phyloP scores from a whole-genome alignment of 1,140 invertebrate genomes.

The Muscidifurax raptorellus region DNA sequence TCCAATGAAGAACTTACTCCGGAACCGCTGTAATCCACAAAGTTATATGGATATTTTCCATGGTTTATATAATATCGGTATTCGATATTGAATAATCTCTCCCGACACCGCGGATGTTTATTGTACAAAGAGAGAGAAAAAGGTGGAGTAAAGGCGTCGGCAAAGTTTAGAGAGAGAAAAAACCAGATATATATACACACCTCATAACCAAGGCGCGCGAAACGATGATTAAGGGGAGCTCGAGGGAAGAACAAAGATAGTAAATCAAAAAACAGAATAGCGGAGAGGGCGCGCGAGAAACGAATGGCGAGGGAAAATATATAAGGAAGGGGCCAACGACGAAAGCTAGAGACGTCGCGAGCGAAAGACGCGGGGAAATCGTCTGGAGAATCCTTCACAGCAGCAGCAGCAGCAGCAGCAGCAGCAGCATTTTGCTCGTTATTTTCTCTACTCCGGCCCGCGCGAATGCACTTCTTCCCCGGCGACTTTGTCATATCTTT shows the following conservation, averaged over 20 bases:
- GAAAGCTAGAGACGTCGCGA: background rate
- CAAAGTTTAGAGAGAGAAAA: background rate
- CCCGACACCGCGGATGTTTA: too few relatives aligned
- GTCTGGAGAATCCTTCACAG: constrained; percentile 42
- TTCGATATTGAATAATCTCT: too few relatives aligned
- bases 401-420: background rate
- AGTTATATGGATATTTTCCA: too few relatives aligned
- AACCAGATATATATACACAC: background rate
- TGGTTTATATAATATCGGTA: too few relatives aligned
- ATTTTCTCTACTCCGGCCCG: constrained; percentile 24
- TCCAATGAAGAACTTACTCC: too few relatives aligned
- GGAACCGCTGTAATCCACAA: too few relatives aligned
- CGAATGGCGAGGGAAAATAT: background rate
- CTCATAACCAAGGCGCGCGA: background rate
- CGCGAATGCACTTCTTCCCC: constrained; percentile 29
- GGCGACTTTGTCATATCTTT: constrained; percentile 46
- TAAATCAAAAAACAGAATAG: constrained; percentile 22
- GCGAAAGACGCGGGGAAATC: constrained; percentile 13
- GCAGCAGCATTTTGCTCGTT: constrained; percentile 24
- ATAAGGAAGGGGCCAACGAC: background rate
- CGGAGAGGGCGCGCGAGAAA: background rate
- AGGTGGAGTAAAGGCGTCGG: background rate
- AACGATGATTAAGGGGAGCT: constrained; percentile 25
- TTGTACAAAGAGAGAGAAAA: background rate
- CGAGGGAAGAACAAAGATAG: constrained; percentile 28